These are phyloP conservation scores for Epinotia brunnichana DNA, from an alignment of 2,888 invertebrate species.

Conservation along the genomic window DNA sequence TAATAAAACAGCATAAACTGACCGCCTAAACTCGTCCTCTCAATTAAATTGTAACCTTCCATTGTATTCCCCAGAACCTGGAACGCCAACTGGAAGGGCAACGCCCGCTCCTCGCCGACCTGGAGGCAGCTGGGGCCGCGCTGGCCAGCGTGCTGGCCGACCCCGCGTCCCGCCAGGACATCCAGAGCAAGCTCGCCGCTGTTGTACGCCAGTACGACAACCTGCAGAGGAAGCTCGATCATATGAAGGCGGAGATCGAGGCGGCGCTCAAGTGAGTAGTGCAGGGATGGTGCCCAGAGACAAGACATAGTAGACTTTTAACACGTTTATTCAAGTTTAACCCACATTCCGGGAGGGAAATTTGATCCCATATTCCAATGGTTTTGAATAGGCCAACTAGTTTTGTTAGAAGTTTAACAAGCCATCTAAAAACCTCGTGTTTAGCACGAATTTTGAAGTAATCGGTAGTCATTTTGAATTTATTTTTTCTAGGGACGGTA, in stretches of 20 bases:
- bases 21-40: no score
- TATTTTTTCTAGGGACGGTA: no score
- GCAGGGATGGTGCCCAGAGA: neutral
- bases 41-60: no score
- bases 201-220: conserved; percentile 95
- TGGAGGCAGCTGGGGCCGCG: conserved; percentile 95
- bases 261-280: conserved; percentile 85
- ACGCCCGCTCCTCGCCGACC: conserved; percentile 92
- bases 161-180: conserved; percentile 94
- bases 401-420: no score
- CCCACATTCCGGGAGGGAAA: neutral
- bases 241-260: conserved; percentile 95
- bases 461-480: no score
- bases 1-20: no score
- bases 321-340: neutral
- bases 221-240: conserved; percentile 94
- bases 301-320: neutral
- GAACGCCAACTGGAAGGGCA: conserved; percentile 95
- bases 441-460: no score
- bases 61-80: conserved; percentile 82
- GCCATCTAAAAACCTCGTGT: no score
- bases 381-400: no score
- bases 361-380: no score
- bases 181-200: conserved; percentile 92
- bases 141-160: conserved; percentile 94